A percentile compares a stretch with the other conserved stretches of the same genome.
Conservation (phyloP, 2,113 vertebrate genomes). For the Chionis minor region DNA sequence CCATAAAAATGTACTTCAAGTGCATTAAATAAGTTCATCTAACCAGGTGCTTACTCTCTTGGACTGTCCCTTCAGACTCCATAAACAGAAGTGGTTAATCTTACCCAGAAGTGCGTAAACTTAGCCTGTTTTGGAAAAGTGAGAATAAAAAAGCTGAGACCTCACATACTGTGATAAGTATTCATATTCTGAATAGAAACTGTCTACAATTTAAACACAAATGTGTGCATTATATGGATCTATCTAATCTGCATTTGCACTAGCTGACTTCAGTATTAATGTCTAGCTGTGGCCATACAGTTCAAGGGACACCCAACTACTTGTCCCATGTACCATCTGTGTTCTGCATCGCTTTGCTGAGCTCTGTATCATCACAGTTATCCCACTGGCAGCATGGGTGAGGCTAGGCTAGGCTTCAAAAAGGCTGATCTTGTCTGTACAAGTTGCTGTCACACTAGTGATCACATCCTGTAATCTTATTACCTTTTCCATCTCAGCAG, state of each 20-base stretch:
- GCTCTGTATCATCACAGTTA: not conserved
- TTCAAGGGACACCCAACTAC: not conserved
- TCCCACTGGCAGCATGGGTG: not conserved
- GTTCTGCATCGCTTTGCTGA: not conserved
- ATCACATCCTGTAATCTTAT: slow-evolving; percentile 17
- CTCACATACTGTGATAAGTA: not conserved
- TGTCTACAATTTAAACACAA: not conserved
- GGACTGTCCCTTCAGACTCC: not conserved
- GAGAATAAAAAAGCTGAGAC: not conserved
- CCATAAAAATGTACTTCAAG: not conserved
- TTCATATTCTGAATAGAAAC: not conserved
- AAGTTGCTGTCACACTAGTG: not conserved
- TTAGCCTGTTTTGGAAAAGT: not conserved
- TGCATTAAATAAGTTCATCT: not conserved
- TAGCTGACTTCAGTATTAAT: not conserved
- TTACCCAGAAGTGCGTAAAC: not conserved
- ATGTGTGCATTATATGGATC: not conserved
- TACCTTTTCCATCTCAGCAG: not conserved
- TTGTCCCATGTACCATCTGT: not conserved
- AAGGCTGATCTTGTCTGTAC: slow-evolving; percentile 5
- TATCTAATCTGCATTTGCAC: not conserved
- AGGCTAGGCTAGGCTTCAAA: not conserved
- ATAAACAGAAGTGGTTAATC: not conserved
- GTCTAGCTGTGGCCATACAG: not conserved
- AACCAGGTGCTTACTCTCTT: not conserved